Evolutionary conservation across 2,797 vertebrate genomes (phyloP), one percentile per base, ranked within the genome.

Genomic region (Dendrocincla fuliginosa): DNA sequence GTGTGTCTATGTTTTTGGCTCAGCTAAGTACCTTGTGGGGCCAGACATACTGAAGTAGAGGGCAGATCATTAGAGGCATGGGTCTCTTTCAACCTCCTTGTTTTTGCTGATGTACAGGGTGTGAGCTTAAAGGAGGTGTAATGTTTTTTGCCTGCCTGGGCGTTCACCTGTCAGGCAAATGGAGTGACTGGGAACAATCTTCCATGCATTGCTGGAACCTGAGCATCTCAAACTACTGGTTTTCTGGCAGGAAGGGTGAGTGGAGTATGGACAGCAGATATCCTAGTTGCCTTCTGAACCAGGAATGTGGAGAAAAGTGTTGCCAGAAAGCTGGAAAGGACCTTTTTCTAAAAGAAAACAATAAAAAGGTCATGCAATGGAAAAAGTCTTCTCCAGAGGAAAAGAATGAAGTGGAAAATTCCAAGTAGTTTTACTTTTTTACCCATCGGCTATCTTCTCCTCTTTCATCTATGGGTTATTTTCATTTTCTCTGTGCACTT

Each of bases 401-500:
- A 90, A 86, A 69, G 13, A 89, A 37, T 44, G 3, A 84, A 79
- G 47, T 50, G 37, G 53, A 95, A 94, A 92, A 89, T 87, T 93
- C 60, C 60, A 68, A 92, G 56, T 13, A 42, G 10, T 79, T 91
- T 27, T 89, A 23, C 42, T 65, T 1, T 76, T 94, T 82, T 89
- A 79, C 47, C 24, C 8, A 6, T 53, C 13, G 3, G 3, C 30
- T 79, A 81, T 53, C 35, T 93, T 86, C 67, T 87, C 19, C 23
- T 82, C 13, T 79, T 89, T 93, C 53, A 80, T 89, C 46, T 84
- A 47, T 53, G 47, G 23, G 49, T 84, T 92, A 76, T 95, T 95
- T 96, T 94, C 67, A 32, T 88, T 90, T 93, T 82, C 56, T 77
- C 16, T 53, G 30, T 9, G 5, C n/a, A 42, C 49, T 88, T 94